Percentiles rank a stretch among this genome's conserved stretches.
These are phyloP conservation scores for Chaenogobius annularis DNA, from an alignment of 2,113 vertebrate species.

Conservation along the genomic window DNA sequence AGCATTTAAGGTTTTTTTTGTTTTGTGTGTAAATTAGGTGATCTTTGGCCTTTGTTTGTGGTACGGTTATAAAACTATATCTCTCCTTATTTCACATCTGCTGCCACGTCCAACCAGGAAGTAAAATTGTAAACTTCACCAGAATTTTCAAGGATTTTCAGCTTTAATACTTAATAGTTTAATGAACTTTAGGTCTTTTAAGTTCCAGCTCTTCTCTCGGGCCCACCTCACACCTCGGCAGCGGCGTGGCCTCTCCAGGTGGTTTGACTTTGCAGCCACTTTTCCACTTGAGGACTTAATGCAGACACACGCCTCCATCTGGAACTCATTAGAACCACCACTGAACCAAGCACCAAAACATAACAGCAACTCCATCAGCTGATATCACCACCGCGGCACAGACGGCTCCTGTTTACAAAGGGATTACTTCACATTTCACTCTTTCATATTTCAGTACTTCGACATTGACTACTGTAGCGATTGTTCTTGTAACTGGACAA, in stretches of 20 bases:
- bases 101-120: not conserved
- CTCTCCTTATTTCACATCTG: too few species aligned
- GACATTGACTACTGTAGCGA: not conserved
- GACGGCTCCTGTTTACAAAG: slow-evolving; percentile 4
- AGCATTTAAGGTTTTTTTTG: too few species aligned
- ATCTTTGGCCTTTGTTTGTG: too few species aligned
- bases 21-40: too few species aligned
- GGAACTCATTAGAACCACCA: slow-evolving; percentile 82
- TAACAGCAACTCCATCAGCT: slow-evolving; percentile 78
- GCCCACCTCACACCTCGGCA: slow-evolving; percentile 82
- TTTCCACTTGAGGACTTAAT: slow-evolving; percentile 89
- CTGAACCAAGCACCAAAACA: slow-evolving; percentile 66
- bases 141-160: not conserved
- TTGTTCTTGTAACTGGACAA: not conserved
- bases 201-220: slow-evolving; percentile 13
- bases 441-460: not conserved
- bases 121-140: not conserved
- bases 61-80: too few species aligned
- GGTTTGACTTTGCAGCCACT: slow-evolving; percentile 98
- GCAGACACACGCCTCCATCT: slow-evolving; percentile 90
- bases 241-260: slow-evolving; percentile 86
- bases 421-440: not conserved
- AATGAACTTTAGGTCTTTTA: not conserved
- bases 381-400: slow-evolving; percentile 47
- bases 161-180: too few species aligned